A percentile compares a stretch with the other conserved stretches of the same genome.
These are phyloP conservation scores for Amphiura filiformis DNA, from an alignment of 35 echinoderm and acorn worm species.

Conservation along the genomic window DNA sequence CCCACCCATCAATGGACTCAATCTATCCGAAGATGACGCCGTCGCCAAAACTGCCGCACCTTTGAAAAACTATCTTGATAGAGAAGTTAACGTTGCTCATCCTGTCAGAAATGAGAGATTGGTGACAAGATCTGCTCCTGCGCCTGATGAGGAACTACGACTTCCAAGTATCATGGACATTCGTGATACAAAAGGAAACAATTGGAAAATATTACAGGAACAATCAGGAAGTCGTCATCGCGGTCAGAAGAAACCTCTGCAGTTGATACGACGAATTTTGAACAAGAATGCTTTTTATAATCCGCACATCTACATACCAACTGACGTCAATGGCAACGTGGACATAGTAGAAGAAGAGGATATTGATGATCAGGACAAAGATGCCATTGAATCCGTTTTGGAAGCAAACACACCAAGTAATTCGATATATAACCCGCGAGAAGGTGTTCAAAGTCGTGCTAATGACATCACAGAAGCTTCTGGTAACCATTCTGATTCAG, in stretches of 20 bases:
- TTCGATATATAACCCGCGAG: neutral
- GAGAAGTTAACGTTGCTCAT: conserved; percentile 1
- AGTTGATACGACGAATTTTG: neutral
- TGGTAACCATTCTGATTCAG: no score
- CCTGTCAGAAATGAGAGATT: conserved; percentile 12
- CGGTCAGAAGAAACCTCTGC: neutral
- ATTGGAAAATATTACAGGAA: conserved; percentile 90
- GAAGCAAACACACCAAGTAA: conserved; percentile 29
- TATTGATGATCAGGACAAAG: neutral
- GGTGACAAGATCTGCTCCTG: neutral
- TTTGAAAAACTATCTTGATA: neutral
- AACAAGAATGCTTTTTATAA: neutral
- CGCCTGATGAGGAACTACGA: conserved; percentile 42
- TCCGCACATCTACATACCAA: neutral
- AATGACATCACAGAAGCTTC: neutral
- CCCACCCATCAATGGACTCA: neutral
- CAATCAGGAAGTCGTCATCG: conserved; percentile 21
- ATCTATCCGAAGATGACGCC: neutral
- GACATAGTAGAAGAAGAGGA: neutral
- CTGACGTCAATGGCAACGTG: neutral
- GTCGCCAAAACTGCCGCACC: no score
- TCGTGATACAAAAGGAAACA: conserved; percentile 75
- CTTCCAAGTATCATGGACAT: conserved; percentile 88
- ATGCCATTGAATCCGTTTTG: conserved; percentile 33
- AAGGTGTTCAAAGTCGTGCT: neutral